Conservation (phyloP, 2,888 invertebrate genomes). For the Ischnus inquisitorius region DNA sequence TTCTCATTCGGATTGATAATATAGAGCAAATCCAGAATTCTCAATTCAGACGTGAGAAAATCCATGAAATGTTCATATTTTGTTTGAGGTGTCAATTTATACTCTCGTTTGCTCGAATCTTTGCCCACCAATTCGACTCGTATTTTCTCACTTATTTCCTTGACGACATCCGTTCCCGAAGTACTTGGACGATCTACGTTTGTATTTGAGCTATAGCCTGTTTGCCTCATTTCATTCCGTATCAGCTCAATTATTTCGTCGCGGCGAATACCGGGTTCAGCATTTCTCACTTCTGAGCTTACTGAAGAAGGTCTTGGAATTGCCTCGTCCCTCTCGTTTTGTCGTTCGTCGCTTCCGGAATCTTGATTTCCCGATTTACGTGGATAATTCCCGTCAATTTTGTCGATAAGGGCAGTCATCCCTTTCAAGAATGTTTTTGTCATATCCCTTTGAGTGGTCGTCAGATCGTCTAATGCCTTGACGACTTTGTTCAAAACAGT, state of each 20-base stretch:
- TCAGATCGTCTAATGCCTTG: constrained; percentile 39
- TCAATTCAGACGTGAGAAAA: constrained; percentile 68
- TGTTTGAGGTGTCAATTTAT: constrained; percentile 59
- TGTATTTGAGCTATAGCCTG: constrained; percentile 30
- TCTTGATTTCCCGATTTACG: constrained; percentile 30
- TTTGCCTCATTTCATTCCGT: constrained; percentile 42
- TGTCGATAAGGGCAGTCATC: constrained; percentile 45
- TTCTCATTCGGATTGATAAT: constrained; percentile 62
- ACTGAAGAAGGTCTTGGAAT: constrained; percentile 28
- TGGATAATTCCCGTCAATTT: constrained; percentile 44
- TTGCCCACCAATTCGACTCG: constrained; percentile 63
- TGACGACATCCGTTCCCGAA: constrained; percentile 45
- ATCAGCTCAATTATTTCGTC: constrained; percentile 55
- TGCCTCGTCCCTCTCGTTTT: constrained; percentile 39
- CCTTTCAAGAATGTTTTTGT: constrained; percentile 31
- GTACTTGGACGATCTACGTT: constrained; percentile 40
- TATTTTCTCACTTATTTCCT: constrained; percentile 63
- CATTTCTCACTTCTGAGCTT: constrained; percentile 36
- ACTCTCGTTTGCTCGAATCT: constrained; percentile 64
- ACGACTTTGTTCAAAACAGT: constrained; percentile 34
- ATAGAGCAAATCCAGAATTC: constrained; percentile 66
- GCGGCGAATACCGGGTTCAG: constrained; percentile 31
- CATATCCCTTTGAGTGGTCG: constrained; percentile 40
- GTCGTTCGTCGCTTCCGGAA: constrained; percentile 42
- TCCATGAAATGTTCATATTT: constrained; percentile 69